phyloP scores from a whole-genome alignment of 2,888 invertebrate species.

The Pseudococcus longispinus region DNA sequence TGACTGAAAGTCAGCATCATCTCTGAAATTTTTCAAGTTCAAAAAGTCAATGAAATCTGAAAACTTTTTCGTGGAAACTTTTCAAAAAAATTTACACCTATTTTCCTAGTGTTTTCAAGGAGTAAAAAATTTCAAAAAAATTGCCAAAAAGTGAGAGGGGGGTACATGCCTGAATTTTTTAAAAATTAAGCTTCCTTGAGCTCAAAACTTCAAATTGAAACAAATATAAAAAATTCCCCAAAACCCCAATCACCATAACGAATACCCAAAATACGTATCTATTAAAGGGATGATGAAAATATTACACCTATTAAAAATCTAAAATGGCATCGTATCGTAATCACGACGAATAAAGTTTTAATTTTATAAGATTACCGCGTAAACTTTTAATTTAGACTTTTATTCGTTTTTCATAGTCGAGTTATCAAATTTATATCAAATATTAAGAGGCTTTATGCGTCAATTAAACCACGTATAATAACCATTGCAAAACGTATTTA shows the following conservation, averaged over 20 bases:
- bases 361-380: slow-evolving; percentile 36
- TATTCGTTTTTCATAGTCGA: slow-evolving; percentile 46
- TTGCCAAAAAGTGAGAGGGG: too few species aligned
- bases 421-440: slow-evolving; percentile 45
- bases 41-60: too few species aligned
- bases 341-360: slow-evolving; percentile 33
- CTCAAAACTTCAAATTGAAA: too few species aligned
- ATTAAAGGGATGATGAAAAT: not conserved
- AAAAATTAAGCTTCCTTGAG: too few species aligned
- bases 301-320: slow-evolving; percentile 26
- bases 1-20: too few species aligned
- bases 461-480: slow-evolving; percentile 44
- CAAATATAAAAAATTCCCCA: too few species aligned
- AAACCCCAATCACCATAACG: not conserved
- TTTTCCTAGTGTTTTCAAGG: too few species aligned
- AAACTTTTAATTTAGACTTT: slow-evolving; percentile 43
- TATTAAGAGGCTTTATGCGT: slow-evolving; percentile 47
- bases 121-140: too few species aligned
- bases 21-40: too few species aligned
- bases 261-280: not conserved
- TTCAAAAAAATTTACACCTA: too few species aligned
- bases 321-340: slow-evolving; percentile 42
- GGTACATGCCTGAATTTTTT: too few species aligned
- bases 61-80: too few species aligned
- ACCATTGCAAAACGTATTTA: slow-evolving; percentile 39